These are phyloP conservation scores for Sapajus apella DNA, from an alignment of 2,113 vertebrate species.

Conservation along the genomic window DNA sequence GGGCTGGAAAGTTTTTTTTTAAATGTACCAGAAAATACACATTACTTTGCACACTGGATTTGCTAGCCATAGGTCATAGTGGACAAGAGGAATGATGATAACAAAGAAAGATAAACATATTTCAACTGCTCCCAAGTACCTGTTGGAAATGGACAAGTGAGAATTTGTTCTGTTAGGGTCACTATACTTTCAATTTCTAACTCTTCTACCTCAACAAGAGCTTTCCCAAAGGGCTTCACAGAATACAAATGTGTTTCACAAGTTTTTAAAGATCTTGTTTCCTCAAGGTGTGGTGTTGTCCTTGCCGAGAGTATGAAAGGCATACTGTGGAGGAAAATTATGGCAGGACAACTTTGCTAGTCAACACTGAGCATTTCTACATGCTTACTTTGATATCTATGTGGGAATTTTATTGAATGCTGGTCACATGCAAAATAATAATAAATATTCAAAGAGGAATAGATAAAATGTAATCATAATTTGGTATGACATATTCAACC, in stretches of 20 bases:
- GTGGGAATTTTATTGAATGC: not conserved
- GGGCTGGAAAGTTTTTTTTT: conserved; percentile 41
- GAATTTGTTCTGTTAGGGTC: conserved; percentile 45
- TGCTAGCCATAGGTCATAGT: conserved; percentile 3
- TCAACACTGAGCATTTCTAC: not conserved
- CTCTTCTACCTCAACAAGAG: conserved; percentile 27
- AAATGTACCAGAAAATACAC: conserved; percentile 38
- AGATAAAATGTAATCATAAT: not conserved
- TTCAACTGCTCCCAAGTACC: not conserved
- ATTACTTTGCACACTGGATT: conserved; percentile 59
- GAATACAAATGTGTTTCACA: conserved; percentile 56
- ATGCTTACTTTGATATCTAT: not conserved
- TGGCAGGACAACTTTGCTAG: not conserved
- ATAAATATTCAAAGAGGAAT: not conserved
- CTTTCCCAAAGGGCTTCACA: conserved; percentile 39
- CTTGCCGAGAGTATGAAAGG: not conserved
- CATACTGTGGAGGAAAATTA: not conserved
- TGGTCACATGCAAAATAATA: not conserved
- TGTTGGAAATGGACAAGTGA: conserved; percentile 36
- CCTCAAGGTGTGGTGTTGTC: conserved; percentile 2
- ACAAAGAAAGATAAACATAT: conserved; percentile 26
- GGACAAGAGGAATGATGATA: not conserved
- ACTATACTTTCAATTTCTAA: conserved; percentile 44
- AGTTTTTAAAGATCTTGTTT: not conserved
- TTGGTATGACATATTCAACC: not conserved